Conservation (phyloP, 1,140 invertebrate genomes). For the Melipona quadrifasciata region DNA sequence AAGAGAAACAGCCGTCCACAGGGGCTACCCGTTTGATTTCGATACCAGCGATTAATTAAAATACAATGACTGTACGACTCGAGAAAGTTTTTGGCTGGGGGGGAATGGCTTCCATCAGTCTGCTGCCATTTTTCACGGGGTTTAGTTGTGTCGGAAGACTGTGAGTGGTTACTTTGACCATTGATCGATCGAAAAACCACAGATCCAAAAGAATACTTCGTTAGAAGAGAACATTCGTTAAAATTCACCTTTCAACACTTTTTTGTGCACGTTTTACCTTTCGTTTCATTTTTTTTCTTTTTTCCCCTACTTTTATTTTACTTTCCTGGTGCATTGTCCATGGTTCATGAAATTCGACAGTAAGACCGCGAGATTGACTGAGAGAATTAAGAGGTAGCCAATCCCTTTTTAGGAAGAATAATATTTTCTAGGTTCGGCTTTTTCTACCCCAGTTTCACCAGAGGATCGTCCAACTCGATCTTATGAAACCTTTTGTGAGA, state of each 20-base stretch:
- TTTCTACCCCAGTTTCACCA: not conserved
- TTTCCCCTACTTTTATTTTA: too few species aligned
- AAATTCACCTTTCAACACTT: not conserved
- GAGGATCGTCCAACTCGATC: not conserved
- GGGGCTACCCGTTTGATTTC: not conserved
- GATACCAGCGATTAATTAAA: constrained; percentile 65
- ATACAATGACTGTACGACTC: constrained; percentile 68
- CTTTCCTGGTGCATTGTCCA: not conserved
- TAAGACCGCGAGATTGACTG: not conserved
- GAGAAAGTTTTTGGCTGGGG: constrained; percentile 5
- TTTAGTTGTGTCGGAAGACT: constrained; percentile 63
- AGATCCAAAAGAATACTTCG: too few species aligned
- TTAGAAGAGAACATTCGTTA: not conserved
- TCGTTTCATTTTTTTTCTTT: not conserved
- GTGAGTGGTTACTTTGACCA: not conserved
- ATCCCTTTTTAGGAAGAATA: not conserved
- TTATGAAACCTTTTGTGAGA: not conserved
- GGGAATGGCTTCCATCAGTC: constrained; percentile 69
- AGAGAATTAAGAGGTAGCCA: not conserved
- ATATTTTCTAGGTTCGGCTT: not conserved
- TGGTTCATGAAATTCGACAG: not conserved
- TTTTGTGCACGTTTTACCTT: not conserved
- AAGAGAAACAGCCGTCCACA: not conserved
- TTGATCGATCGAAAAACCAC: not conserved
- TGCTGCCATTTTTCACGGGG: constrained; percentile 57